phyloP scores from a whole-genome alignment of 2,797 vertebrate species.

The Epinephelus awoara region DNA sequence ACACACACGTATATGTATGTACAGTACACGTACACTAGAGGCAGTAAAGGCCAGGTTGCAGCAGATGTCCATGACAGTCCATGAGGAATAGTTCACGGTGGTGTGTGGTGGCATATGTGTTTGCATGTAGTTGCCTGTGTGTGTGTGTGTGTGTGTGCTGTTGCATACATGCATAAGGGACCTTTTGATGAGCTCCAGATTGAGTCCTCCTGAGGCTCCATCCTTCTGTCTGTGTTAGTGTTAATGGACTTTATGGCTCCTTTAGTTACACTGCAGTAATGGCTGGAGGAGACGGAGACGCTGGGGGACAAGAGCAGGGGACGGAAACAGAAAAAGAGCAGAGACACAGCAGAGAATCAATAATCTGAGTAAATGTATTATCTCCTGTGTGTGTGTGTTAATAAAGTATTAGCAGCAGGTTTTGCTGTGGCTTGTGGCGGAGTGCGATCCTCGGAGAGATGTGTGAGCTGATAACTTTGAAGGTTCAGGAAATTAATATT shows the following conservation, averaged over 20 bases:
- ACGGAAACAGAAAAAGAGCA: background rate
- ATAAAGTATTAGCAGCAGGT: background rate
- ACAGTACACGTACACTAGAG: background rate
- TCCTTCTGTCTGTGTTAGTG: slow-evolving; percentile 36
- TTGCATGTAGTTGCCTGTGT: background rate
- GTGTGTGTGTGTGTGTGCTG: background rate
- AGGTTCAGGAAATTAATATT: slow-evolving; percentile 68
- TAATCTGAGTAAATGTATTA: slow-evolving; percentile 25
- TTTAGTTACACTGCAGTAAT: slow-evolving; percentile 17
- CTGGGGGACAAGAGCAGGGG: too few species aligned
- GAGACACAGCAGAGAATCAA: background rate
- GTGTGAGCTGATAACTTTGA: slow-evolving; percentile 48
- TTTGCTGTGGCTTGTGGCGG: background rate
- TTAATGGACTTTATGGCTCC: slow-evolving; percentile 18
- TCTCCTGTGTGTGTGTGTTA: slow-evolving; percentile 13
- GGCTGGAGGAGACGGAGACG: slow-evolving; percentile 13
- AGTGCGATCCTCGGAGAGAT: slow-evolving; percentile 33
- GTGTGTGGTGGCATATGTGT: background rate
- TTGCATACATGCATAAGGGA: slow-evolving; percentile 39
- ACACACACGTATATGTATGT: background rate
- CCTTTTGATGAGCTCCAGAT: slow-evolving; percentile 38
- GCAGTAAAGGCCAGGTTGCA: background rate
- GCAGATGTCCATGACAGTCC: slow-evolving; percentile 5
- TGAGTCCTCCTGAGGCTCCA: slow-evolving; percentile 11
- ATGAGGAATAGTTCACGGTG: background rate